Conservation (phyloP, 2,888 invertebrate genomes). For the Pseudococcus longispinus region DNA sequence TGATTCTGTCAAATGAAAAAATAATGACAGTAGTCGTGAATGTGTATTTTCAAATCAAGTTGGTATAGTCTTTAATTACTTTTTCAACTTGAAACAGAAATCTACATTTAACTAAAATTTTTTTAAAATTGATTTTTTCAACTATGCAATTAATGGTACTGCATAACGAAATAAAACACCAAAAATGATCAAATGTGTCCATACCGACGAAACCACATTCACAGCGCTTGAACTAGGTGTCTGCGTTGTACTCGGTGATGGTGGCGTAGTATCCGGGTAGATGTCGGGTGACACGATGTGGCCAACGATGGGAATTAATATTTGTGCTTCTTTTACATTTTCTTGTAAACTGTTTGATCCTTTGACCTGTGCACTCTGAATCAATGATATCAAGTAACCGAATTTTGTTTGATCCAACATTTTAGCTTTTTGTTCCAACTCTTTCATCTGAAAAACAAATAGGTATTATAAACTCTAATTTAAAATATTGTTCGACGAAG, state of each 20-base stretch:
- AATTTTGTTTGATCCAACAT: not conserved
- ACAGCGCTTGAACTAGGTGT: not conserved
- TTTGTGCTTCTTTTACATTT: not conserved
- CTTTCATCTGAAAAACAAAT: not conserved
- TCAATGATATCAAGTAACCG: not conserved
- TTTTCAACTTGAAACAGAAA: no score
- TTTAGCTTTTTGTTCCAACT: not conserved
- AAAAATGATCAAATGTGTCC: not conserved
- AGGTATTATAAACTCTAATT: not conserved
- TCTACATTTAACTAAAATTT: no score
- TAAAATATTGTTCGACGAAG: not conserved
- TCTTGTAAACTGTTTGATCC: not conserved
- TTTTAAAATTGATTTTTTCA: no score
- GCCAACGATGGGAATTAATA: not conserved
- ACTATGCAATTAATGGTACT: not conserved
- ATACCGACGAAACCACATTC: not conserved
- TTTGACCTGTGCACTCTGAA: not conserved
- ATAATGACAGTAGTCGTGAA: not conserved
- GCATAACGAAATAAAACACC: not conserved
- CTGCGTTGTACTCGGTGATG: not conserved
- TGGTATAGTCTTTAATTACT: no score
- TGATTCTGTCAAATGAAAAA: no score
- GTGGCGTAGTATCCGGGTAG: not conserved
- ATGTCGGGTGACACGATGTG: not conserved
- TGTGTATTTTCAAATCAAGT: no score